phyloP scores from a whole-genome alignment of 2,113 vertebrate species.

The Cervus canadensis region DNA sequence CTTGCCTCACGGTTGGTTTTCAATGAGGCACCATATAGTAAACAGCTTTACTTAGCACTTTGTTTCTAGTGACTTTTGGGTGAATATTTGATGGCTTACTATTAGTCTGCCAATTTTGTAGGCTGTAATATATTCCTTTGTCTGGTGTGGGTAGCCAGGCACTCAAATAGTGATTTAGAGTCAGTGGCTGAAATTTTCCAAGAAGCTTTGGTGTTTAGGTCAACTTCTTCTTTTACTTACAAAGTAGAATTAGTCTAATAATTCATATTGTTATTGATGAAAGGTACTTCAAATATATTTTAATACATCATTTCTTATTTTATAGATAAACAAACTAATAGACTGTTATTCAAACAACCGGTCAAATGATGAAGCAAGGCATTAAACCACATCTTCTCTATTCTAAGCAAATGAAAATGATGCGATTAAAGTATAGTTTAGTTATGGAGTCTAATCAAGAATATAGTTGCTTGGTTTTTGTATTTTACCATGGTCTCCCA shows the following conservation, averaged over 20 bases:
- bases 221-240: background rate
- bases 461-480: constrained; percentile 11
- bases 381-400: background rate
- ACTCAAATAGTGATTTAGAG: constrained; percentile 2
- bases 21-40: background rate
- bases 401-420: constrained; percentile 11
- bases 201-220: background rate
- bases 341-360: background rate
- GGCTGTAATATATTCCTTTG: background rate
- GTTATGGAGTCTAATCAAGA: background rate
- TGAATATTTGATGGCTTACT: background rate
- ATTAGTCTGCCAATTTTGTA: background rate
- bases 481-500: background rate
- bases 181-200: background rate
- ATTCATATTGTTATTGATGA: background rate
- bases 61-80: background rate
- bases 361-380: background rate
- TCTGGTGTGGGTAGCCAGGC: background rate
- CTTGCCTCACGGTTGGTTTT: background rate
- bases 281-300: background rate
- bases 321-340: background rate
- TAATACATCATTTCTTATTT: background rate
- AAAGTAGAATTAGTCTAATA: background rate
- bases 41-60: background rate
- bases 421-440: background rate